A percentile compares a stretch with the other conserved stretches of the same genome.
Conservation (phyloP, 1,140 invertebrate genomes). For the Cylas formicarius region DNA sequence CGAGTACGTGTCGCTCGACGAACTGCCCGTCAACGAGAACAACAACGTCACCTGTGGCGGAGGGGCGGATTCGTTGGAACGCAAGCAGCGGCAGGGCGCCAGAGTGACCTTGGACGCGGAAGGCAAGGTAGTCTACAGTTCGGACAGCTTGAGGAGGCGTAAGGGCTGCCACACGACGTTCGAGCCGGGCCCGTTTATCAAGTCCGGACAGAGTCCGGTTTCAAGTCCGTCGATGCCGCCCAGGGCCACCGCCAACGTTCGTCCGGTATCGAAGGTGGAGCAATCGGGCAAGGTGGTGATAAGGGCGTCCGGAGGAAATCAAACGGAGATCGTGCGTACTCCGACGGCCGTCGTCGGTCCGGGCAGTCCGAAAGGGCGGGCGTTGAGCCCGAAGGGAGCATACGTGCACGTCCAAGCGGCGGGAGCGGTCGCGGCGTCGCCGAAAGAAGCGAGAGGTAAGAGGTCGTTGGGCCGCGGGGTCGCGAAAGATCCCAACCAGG, state of each 20-base stretch:
- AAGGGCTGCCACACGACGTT: constrained; percentile 78
- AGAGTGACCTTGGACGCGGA: constrained; percentile 79
- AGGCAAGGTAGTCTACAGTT: constrained; percentile 83
- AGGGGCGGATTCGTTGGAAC: constrained; percentile 40
- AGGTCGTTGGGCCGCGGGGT: constrained; percentile 5
- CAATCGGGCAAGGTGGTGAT: constrained; percentile 60
- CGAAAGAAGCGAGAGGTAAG: constrained; percentile 56
- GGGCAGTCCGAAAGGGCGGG: constrained; percentile 40
- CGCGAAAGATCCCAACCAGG: constrained; percentile 10
- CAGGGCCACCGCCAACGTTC: constrained; percentile 38
- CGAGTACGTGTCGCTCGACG: constrained; percentile 75
- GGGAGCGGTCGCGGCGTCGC: constrained; percentile 55
- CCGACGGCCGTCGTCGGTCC: constrained; percentile 49
- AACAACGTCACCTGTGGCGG: constrained; percentile 42
- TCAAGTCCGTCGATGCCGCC: constrained; percentile 45
- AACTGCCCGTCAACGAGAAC: constrained; percentile 55
- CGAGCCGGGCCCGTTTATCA: constrained; percentile 71
- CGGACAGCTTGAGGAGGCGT: constrained; percentile 74
- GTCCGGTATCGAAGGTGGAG: constrained; percentile 41
- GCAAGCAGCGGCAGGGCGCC: constrained; percentile 56
- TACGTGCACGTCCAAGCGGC: constrained; percentile 64
- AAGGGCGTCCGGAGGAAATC: constrained; percentile 44
- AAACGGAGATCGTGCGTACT: constrained; percentile 54
- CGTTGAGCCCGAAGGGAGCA: constrained; percentile 48
- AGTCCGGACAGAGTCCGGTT: constrained; percentile 43